Percentiles rank a stretch among this genome's conserved stretches.
These are phyloP conservation scores for Erebia palarica DNA, from an alignment of 2,888 invertebrate species.

Conservation along the genomic window DNA sequence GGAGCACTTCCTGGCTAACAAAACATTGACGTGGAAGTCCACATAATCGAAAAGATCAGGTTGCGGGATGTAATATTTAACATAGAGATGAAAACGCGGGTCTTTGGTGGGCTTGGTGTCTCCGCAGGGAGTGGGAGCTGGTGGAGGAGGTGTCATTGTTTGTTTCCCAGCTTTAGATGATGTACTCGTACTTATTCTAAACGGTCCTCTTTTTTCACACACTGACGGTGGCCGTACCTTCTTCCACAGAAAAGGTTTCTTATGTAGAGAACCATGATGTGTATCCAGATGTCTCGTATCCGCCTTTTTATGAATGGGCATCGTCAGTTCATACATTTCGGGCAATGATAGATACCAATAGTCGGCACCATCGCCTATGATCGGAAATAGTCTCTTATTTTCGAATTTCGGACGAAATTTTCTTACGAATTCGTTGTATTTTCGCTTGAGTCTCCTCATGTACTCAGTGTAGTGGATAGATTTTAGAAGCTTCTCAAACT, in stretches of 20 bases:
- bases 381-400: conserved; percentile 72
- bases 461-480: conserved; percentile 74
- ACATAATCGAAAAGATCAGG: conserved; percentile 72
- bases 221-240: conserved; percentile 51
- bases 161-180: conserved; percentile 30
- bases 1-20: conserved; percentile 61
- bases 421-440: conserved; percentile 73
- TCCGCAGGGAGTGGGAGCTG: conserved; percentile 52
- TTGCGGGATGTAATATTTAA: conserved; percentile 68
- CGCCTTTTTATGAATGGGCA: conserved; percentile 44
- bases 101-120: conserved; percentile 51
- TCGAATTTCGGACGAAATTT: conserved; percentile 69
- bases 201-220: conserved; percentile 61
- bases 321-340: conserved; percentile 76
- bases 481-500: conserved; percentile 71
- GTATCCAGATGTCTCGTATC: conserved; percentile 56
- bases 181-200: conserved; percentile 41
- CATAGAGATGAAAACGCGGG: conserved; percentile 70
- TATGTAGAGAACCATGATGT: conserved; percentile 65
- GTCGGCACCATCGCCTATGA: conserved; percentile 73
- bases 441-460: conserved; percentile 67
- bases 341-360: conserved; percentile 77
- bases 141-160: conserved; percentile 48
- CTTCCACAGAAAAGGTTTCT: conserved; percentile 71
- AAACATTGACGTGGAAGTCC: conserved; percentile 67